Conservation (phyloP, 2,113 vertebrate species). For the Cyprinodon tularosa region DNA sequence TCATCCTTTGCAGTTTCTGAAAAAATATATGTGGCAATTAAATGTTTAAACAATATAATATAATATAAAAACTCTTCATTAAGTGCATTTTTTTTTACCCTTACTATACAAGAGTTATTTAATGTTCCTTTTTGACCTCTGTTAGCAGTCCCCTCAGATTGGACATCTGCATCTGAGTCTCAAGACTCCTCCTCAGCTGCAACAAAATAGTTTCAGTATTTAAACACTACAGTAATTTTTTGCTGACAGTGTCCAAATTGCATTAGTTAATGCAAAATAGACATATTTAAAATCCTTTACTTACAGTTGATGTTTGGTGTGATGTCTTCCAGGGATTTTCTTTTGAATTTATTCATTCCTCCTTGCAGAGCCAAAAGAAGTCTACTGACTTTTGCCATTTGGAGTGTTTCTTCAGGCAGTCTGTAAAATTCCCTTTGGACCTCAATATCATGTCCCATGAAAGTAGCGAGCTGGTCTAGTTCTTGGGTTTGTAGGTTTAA, state of each 20-base stretch:
- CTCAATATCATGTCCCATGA: slow-evolving; percentile 3
- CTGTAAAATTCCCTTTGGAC: slow-evolving; percentile 6
- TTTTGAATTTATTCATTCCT: not conserved
- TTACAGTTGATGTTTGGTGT: slow-evolving; percentile 8
- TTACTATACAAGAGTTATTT: not conserved
- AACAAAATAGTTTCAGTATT: not conserved
- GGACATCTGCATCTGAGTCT: not conserved
- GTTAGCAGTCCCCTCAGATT: not conserved
- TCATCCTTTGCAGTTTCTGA: not conserved
- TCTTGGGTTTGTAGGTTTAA: not conserved
- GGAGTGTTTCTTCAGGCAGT: slow-evolving; percentile 2
- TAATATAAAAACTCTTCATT: not conserved
- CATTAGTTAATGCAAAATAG: not conserved
- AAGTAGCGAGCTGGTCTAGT: slow-evolving; percentile 1
- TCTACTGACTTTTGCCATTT: not conserved
- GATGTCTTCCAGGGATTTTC: slow-evolving; percentile 1
- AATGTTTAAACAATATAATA: not conserved
- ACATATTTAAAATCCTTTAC: not conserved
- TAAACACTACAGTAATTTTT: not conserved
- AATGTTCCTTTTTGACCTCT: not conserved
- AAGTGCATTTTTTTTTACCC: not conserved
- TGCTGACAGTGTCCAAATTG: not conserved
- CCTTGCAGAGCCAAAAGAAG: slow-evolving; percentile 1
- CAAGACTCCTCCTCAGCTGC: not conserved
- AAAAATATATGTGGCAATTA: not conserved